A percentile compares a stretch with the other conserved stretches of the same genome.
Conservation (phyloP, 2,888 invertebrate species). For the Lottia gigantea region DNA sequence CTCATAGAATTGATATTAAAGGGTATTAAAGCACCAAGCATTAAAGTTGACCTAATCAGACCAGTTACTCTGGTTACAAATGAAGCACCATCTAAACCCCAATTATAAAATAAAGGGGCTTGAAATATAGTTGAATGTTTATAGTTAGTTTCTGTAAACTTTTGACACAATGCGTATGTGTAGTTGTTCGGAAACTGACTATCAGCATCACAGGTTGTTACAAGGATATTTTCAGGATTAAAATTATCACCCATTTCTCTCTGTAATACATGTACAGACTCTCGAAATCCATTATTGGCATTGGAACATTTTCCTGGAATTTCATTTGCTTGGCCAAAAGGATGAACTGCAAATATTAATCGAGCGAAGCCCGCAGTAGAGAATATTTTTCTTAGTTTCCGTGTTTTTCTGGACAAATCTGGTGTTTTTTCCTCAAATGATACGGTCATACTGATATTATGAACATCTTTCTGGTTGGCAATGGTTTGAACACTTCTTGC, state of each 20-base stretch:
- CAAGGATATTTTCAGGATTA: background rate
- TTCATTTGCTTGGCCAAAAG: background rate
- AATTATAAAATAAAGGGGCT: constrained; percentile 8
- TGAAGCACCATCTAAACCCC: constrained; percentile 7
- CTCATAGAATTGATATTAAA: constrained; percentile 9
- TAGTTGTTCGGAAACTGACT: background rate
- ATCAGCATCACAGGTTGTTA: constrained; percentile 1
- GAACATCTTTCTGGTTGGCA: background rate
- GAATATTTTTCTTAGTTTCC: background rate
- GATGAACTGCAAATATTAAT: background rate
- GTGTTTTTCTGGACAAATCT: background rate
- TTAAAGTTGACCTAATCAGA: background rate
- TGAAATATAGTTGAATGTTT: background rate
- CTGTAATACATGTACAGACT: background rate
- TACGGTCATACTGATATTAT: background rate
- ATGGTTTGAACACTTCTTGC: background rate
- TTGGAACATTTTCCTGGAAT: constrained; percentile 8
- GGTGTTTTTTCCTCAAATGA: constrained; percentile 2
- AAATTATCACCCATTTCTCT: background rate
- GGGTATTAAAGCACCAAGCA: background rate
- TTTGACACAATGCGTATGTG: background rate
- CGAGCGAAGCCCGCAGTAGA: background rate
- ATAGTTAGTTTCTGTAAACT: background rate
- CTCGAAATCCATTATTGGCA: constrained; percentile 5
- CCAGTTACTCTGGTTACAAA: background rate